Evolutionary conservation across 30 jellyfish, hydroid and myxozoan genomes (phyloP).

Genomic region (Rhopilema esculentum): DNA sequence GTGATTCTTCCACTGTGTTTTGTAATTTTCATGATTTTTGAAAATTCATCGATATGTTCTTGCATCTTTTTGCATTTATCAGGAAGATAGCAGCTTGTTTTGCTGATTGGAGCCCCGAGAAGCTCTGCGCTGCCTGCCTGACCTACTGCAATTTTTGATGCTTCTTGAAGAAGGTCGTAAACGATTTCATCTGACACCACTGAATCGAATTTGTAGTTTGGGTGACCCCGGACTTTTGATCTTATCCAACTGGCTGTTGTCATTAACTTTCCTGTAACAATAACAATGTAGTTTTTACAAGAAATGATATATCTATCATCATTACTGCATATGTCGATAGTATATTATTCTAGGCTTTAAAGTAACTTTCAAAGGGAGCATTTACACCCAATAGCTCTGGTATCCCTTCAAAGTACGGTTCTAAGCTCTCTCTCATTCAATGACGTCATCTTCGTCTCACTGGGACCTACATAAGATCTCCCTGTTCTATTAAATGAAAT

Average conservation of each 20-base stretch:
- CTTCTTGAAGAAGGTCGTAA: slow-evolving; percentile 79
- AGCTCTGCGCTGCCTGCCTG: slow-evolving; percentile 84
- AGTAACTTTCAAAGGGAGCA: too few species aligned
- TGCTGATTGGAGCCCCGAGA: slow-evolving; percentile 83
- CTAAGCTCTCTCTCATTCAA: too few species aligned
- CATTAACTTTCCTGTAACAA: slow-evolving; percentile 78
- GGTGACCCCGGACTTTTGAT: slow-evolving; percentile 83
- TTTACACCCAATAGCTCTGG: too few species aligned
- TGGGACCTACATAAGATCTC: too few species aligned
- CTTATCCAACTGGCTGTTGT: slow-evolving; percentile 95
- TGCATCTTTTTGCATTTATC: slow-evolving; percentile 83
- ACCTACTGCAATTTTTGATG: slow-evolving; percentile 66
- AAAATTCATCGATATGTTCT: slow-evolving; percentile 84
- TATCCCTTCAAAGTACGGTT: too few species aligned
- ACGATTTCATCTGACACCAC: slow-evolving; percentile 87
- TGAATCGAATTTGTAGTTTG: slow-evolving; percentile 88
- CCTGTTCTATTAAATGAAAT: too few species aligned
- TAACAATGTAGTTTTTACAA: too few species aligned
- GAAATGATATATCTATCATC: too few species aligned
- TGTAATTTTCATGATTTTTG: slow-evolving; percentile 51
- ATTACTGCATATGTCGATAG: too few species aligned
- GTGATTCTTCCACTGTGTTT: slow-evolving; percentile 39
- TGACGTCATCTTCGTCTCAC: too few species aligned
- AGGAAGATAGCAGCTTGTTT: slow-evolving; percentile 84
- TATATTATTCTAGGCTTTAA: too few species aligned